These are phyloP conservation scores for Myotis yumanensis DNA, from an alignment of 2,113 vertebrate genomes.

Conservation along the genomic window DNA sequence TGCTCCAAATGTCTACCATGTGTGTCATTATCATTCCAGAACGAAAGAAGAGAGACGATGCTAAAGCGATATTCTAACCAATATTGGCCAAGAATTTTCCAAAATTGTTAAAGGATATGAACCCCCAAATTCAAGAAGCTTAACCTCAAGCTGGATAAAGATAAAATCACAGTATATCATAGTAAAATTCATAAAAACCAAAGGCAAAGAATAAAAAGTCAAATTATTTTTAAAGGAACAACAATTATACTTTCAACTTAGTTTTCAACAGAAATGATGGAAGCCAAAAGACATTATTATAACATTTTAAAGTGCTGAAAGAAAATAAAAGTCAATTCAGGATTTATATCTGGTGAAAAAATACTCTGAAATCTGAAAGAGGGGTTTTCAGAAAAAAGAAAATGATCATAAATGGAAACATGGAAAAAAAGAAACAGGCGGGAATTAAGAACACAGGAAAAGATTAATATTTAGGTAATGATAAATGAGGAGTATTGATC, in stretches of 20 bases:
- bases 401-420: not conserved
- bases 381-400: constrained; percentile 14
- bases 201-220: not conserved
- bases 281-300: not conserved
- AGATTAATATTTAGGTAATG: not conserved
- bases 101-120: not conserved
- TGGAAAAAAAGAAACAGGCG: too few species aligned
- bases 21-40: not conserved
- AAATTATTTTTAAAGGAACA: constrained; percentile 24
- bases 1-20: not conserved
- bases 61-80: not conserved
- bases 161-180: not conserved
- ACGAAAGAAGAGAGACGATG: not conserved
- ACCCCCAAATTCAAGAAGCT: not conserved
- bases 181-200: not conserved
- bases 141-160: not conserved
- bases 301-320: not conserved
- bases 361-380: not conserved
- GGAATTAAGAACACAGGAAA: not conserved
- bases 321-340: constrained; percentile 16
- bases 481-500: not conserved
- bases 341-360: not conserved
- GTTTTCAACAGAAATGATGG: constrained; percentile 34
- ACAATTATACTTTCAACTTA: not conserved
- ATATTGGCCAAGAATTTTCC: not conserved